These are phyloP conservation scores for Pangasius krempfi DNA, from an alignment of 2,797 vertebrate genomes.

Conservation along the genomic window DNA sequence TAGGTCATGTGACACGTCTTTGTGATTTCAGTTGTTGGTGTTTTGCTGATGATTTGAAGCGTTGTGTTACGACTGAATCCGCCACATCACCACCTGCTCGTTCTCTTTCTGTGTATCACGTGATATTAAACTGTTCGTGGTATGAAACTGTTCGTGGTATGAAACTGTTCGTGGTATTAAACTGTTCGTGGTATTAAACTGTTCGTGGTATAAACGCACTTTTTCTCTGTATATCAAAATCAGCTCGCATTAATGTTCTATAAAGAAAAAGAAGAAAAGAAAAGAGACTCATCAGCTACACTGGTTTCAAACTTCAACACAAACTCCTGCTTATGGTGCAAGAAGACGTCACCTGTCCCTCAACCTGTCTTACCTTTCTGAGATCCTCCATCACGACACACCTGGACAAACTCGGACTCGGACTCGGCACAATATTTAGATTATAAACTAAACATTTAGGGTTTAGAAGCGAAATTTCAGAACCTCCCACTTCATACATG, in stretches of 20 bases:
- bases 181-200: too few relatives aligned
- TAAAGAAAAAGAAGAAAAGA: background rate
- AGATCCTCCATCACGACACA: background rate
- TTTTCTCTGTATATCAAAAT: background rate
- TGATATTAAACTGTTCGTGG: background rate
- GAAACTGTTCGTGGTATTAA: too few relatives aligned
- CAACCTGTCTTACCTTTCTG: background rate
- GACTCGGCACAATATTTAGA: too few relatives aligned
- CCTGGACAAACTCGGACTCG: background rate
- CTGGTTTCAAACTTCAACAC: background rate
- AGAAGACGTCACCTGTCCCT: background rate
- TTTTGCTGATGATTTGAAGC: background rate
- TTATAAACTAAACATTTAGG: background rate
- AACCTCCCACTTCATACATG: background rate
- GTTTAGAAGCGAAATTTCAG: background rate
- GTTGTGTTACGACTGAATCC: background rate
- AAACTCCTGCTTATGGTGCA: background rate
- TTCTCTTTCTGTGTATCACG: background rate
- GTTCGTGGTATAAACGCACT: background rate
- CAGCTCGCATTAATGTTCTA: background rate
- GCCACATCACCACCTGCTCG: background rate
- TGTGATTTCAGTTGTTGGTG: background rate
- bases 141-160: too few relatives aligned
- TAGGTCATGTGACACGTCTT: background rate
- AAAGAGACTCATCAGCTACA: background rate